Conservation (phyloP, 2,113 vertebrate species). For the Oreochromis niloticus region DNA sequence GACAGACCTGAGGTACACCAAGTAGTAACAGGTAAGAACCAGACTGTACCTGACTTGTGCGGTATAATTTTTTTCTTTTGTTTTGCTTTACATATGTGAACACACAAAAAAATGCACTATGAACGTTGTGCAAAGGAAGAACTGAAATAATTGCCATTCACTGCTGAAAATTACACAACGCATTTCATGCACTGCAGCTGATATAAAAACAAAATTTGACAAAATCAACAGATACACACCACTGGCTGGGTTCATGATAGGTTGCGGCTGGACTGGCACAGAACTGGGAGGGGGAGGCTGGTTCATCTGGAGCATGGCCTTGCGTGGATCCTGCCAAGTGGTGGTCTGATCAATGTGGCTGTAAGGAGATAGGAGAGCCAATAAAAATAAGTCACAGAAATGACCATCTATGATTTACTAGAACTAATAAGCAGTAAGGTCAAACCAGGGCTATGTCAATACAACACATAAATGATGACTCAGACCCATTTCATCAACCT, state of each 20-base stretch:
- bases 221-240: conserved; percentile 69
- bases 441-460: neutral
- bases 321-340: conserved; percentile 96
- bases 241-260: conserved; percentile 84
- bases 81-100: neutral
- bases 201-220: neutral
- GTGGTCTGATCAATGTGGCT: conserved; percentile 97
- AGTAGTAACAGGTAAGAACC: conserved; percentile 45
- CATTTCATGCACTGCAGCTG: neutral
- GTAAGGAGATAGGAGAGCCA: conserved; percentile 24
- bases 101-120: neutral
- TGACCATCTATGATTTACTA: neutral
- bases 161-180: neutral
- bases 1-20: conserved; percentile 10
- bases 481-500: neutral
- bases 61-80: neutral
- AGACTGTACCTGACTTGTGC: conserved; percentile 1
- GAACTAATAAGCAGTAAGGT: neutral
- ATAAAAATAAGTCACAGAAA: neutral
- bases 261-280: conserved; percentile 82
- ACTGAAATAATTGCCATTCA: neutral
- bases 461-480: conserved; percentile 12
- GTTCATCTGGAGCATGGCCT: conserved; percentile 91
- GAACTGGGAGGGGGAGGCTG: conserved; percentile 83
- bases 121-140: neutral